A percentile compares a stretch with the other conserved stretches of the same genome.
Conservation (phyloP, 2,888 invertebrate species). For the Pammene aurita region DNA sequence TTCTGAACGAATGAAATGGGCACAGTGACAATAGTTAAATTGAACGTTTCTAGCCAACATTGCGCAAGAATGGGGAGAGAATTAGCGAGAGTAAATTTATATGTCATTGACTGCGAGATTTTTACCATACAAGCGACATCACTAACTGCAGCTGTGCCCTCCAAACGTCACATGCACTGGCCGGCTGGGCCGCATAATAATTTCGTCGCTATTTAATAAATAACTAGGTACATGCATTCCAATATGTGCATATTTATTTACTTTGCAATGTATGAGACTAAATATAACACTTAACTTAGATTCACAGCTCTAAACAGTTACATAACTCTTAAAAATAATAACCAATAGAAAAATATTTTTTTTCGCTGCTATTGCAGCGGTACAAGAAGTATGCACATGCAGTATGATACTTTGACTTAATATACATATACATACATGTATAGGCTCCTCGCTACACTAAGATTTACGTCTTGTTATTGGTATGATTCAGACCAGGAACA, state of each 20-base stretch:
- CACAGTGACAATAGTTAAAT: no score
- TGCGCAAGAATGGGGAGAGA: no score
- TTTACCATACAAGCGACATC: no score
- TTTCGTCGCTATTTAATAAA: no score
- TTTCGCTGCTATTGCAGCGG: slow-evolving; percentile 7
- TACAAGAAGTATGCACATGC: slow-evolving; percentile 12
- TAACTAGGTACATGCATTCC: neutral
- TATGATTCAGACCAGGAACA: no score
- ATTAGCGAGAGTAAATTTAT: no score
- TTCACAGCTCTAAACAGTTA: slow-evolving; percentile 37
- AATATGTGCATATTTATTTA: neutral
- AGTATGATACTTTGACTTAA: slow-evolving; percentile 10
- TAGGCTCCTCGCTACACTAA: neutral
- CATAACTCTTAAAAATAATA: slow-evolving; percentile 28
- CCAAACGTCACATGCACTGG: no score
- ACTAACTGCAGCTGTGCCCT: no score
- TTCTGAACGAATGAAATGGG: no score
- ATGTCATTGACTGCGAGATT: no score
- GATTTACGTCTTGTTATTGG: neutral
- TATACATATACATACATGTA: neutral
- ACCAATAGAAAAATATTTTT: slow-evolving; percentile 26
- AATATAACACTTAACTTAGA: slow-evolving; percentile 32
- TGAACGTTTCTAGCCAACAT: no score
- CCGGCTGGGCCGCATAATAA: no score
- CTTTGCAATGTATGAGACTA: slow-evolving; percentile 12